These are phyloP conservation scores for Tenebrio molitor DNA, from an alignment of 1,140 invertebrate species.

Conservation along the genomic window DNA sequence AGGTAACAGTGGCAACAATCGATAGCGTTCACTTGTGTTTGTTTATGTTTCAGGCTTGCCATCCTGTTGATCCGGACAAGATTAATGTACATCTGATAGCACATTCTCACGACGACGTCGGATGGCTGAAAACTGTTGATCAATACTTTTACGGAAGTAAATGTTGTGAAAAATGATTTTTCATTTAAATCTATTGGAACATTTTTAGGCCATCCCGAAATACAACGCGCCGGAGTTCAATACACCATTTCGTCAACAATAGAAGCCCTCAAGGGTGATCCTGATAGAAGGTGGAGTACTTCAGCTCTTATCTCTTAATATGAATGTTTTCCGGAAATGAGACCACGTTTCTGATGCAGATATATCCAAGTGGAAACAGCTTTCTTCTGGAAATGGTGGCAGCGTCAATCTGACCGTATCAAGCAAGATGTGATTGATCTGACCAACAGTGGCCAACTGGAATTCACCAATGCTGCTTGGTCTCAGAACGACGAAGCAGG, in stretches of 20 bases:
- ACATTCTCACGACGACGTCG: slow-evolving; percentile 82
- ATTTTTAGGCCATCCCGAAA: slow-evolving; percentile 25
- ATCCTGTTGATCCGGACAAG: slow-evolving; percentile 64
- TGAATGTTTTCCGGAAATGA: too few species aligned
- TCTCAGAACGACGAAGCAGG: slow-evolving; percentile 88
- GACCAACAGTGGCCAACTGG: slow-evolving; percentile 75
- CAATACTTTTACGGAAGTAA: slow-evolving; percentile 62
- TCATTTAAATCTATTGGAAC: too few species aligned
- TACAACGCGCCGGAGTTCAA: slow-evolving; percentile 71
- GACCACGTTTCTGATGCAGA: slow-evolving; percentile 50
- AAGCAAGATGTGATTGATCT: slow-evolving; percentile 67
- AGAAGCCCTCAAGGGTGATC: slow-evolving; percentile 79
- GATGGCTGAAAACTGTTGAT: too few species aligned
- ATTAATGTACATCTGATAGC: slow-evolving; percentile 81
- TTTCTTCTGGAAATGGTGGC: slow-evolving; percentile 82
- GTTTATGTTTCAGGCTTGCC: slow-evolving; percentile 69
- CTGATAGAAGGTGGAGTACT: slow-evolving; percentile 75
- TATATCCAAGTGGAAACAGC: slow-evolving; percentile 65
- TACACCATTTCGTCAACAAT: slow-evolving; percentile 77
- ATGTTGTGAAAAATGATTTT: too few species aligned
- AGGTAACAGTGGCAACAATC: too few species aligned
- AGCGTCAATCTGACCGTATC: slow-evolving; percentile 71
- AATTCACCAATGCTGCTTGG: slow-evolving; percentile 83
- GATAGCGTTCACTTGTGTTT: too few species aligned
- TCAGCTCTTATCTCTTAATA: too few species aligned